These are phyloP conservation scores for Piscicola geometra DNA, from an alignment of 2,888 invertebrate species.

Conservation along the genomic window DNA sequence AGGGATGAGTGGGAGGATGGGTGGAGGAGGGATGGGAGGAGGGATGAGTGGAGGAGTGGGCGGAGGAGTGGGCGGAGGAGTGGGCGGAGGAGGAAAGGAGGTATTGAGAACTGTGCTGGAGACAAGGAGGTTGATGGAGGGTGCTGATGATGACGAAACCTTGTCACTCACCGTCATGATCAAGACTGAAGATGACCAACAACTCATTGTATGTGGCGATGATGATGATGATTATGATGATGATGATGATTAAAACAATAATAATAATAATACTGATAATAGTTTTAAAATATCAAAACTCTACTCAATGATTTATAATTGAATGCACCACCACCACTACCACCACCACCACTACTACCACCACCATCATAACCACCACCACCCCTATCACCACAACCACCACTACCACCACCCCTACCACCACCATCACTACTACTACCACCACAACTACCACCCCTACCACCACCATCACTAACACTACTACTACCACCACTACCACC, in stretches of 20 bases:
- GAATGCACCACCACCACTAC: not conserved
- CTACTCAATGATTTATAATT: too few species aligned
- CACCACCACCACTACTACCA: not conserved
- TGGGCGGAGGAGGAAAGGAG: not conserved
- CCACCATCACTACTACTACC: not conserved
- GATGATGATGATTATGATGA: not conserved
- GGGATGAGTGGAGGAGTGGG: not conserved
- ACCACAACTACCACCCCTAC: not conserved
- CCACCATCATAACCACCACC: not conserved
- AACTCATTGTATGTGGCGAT: slow-evolving; percentile 7
- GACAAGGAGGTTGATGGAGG: not conserved
- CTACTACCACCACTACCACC: not conserved
- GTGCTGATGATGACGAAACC: not conserved
- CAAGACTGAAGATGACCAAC: slow-evolving; percentile 5
- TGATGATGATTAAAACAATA: too few species aligned
- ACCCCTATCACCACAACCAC: not conserved
- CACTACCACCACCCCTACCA: not conserved
- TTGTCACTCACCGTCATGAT: slow-evolving; percentile 26
- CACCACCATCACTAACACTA: not conserved
- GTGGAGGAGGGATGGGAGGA: not conserved
- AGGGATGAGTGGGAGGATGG: not conserved
- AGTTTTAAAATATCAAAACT: not conserved
- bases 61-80: not conserved
- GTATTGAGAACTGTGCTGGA: not conserved
- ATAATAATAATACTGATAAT: not conserved